Evolutionary conservation across 2,888 invertebrate species (phyloP).

Genomic region (Trachelus tabidus): DNA sequence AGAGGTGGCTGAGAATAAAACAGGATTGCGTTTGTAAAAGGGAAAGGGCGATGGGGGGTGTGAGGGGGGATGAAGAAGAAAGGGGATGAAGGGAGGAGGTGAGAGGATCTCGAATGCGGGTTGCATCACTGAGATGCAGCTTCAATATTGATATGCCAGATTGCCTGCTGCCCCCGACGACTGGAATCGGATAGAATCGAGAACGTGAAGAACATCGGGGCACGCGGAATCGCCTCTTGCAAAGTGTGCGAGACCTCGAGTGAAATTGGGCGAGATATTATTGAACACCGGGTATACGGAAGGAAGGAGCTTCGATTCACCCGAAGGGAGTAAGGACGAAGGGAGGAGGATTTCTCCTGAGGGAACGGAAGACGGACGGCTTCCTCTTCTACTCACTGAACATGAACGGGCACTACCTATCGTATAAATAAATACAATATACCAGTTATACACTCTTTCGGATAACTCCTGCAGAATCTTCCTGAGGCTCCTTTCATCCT

Average conservation of each 20-base stretch:
- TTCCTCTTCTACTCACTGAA: background rate
- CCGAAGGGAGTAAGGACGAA: background rate
- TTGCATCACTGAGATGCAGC: conserved; percentile 39
- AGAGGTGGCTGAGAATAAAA: background rate
- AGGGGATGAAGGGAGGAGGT: conserved; percentile 14
- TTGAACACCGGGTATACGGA: conserved; percentile 30
- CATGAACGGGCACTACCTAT: background rate
- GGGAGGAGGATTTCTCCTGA: background rate
- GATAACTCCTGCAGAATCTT: background rate
- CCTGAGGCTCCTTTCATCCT: background rate
- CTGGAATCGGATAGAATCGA: background rate
- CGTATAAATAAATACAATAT: background rate
- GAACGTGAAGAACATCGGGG: background rate
- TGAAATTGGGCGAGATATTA: conserved; percentile 55
- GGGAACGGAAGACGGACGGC: background rate
- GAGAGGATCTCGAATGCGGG: conserved; percentile 20
- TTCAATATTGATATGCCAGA: conserved; percentile 51
- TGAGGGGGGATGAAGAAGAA: no score
- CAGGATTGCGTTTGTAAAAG: background rate
- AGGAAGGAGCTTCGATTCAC: background rate
- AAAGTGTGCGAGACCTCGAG: conserved; percentile 47
- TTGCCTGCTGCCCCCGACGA: conserved; percentile 45
- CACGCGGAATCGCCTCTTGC: conserved; percentile 21
- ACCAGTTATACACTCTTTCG: background rate
- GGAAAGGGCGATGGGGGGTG: background rate